phyloP scores from a whole-genome alignment of 2,113 vertebrate genomes.

The Sceloporus tristichus region DNA sequence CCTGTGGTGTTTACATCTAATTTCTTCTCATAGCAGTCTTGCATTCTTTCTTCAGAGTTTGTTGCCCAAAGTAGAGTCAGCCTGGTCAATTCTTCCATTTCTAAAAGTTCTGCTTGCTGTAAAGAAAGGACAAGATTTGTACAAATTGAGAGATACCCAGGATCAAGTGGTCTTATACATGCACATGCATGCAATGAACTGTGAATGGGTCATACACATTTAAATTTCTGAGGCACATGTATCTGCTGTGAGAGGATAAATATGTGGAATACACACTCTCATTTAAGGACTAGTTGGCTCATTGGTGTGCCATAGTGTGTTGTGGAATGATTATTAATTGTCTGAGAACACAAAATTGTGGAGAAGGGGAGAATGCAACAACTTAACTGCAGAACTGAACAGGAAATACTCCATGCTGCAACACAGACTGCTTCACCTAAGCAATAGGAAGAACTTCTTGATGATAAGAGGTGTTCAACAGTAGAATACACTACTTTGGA shows the following conservation, averaged over 20 bases:
- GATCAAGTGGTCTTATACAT: neutral
- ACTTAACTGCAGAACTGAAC: neutral
- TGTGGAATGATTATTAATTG: too few relatives aligned
- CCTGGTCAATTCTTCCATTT: conserved; percentile 67
- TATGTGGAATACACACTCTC: too few relatives aligned
- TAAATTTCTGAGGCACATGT: neutral
- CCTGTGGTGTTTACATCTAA: conserved; percentile 76
- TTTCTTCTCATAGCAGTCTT: conserved; percentile 54
- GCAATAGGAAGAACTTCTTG: too few relatives aligned
- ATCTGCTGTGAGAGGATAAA: too few relatives aligned
- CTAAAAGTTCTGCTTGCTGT: conserved; percentile 76
- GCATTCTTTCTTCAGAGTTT: conserved; percentile 49
- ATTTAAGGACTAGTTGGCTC: too few relatives aligned
- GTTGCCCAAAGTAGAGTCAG: conserved; percentile 61
- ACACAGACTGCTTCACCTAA: neutral
- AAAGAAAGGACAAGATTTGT: neutral
- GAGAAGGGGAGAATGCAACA: neutral
- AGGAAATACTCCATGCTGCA: neutral
- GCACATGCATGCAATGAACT: neutral
- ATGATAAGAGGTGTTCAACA: too few relatives aligned
- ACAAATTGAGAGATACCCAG: neutral
- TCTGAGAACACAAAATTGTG: neutral
- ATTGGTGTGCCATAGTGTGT: too few relatives aligned
- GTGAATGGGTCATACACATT: neutral
- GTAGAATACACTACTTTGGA: neutral